Evolutionary conservation across 2,888 invertebrate species (phyloP).

Genomic region (Meiosimyza decipiens): DNA sequence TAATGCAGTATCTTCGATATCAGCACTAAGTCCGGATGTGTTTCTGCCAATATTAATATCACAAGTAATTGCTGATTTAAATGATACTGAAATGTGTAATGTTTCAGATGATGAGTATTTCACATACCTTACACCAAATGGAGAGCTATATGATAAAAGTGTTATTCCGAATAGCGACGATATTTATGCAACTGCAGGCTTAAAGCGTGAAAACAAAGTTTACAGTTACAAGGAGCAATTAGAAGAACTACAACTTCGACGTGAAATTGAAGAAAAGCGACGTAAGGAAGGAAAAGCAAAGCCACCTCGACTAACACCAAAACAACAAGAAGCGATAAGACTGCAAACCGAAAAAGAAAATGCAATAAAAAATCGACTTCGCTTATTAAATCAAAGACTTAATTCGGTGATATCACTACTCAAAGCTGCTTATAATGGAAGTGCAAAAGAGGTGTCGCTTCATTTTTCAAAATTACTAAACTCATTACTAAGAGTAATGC

Average conservation of each 20-base stretch:
- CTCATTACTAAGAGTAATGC: conserved; percentile 68
- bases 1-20: conserved; percentile 79
- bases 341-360: conserved; percentile 88
- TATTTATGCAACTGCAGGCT: conserved; percentile 68
- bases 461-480: conserved; percentile 60
- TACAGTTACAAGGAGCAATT: conserved; percentile 97
- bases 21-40: conserved; percentile 73
- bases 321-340: conserved; percentile 92
- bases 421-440: conserved; percentile 60
- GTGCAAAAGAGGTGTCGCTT: conserved; percentile 58
- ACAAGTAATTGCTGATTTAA: conserved; percentile 72
- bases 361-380: conserved; percentile 77
- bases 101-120: conserved; percentile 85
- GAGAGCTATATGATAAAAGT: conserved; percentile 90
- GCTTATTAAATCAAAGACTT: conserved; percentile 68
- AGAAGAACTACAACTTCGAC: conserved; percentile 91
- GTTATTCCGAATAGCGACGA: conserved; percentile 71
- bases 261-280: conserved; percentile 91
- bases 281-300: conserved; percentile 82
- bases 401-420: conserved; percentile 59
- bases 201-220: conserved; percentile 95
- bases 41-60: conserved; percentile 75
- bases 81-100: conserved; percentile 74
- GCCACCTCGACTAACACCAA: conserved; percentile 79
- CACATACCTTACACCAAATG: conserved; percentile 86